phyloP scores from a whole-genome alignment of 2,888 invertebrate species.

The Drosophila tripunctata region DNA sequence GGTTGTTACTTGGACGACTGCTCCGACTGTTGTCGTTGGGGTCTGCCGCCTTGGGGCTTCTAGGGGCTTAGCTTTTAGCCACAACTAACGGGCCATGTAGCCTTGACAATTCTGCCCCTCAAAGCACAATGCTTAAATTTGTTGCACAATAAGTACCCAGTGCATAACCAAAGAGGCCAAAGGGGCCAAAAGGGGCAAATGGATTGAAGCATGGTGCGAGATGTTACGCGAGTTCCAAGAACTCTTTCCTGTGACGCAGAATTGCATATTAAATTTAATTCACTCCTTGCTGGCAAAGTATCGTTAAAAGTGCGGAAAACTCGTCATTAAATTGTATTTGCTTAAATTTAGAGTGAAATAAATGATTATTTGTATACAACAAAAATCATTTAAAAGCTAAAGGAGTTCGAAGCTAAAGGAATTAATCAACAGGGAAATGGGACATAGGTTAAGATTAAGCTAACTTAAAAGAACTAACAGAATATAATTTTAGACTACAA shows the following conservation, averaged over 20 bases:
- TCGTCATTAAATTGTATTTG: neutral
- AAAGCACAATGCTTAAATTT: constrained; percentile 38
- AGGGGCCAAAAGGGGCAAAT: constrained; percentile 19
- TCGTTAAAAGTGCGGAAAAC: neutral
- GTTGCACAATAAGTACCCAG: constrained; percentile 14
- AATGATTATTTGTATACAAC: no score
- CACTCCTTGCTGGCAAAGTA: neutral
- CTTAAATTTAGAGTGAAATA: neutral
- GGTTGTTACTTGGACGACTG: constrained; percentile 63
- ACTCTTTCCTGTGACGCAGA: constrained; percentile 1
- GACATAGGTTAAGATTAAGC: no score
- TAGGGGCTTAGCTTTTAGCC: constrained; percentile 43
- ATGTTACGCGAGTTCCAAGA: constrained; percentile 26
- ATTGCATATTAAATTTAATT: neutral
- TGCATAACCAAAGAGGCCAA: constrained; percentile 3
- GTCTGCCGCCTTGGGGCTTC: constrained; percentile 25
- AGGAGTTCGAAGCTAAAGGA: no score
- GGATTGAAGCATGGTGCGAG: constrained; percentile 34
- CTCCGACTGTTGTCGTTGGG: constrained; percentile 14
- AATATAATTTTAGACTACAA: no score
- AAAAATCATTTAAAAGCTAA: no score
- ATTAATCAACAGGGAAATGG: no score
- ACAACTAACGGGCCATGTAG: constrained; percentile 47
- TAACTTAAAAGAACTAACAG: no score
- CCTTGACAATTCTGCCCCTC: constrained; percentile 63